A percentile compares a stretch with the other conserved stretches of the same genome.
phyloP scores from a whole-genome alignment of 35 echinoderm and acorn worm genomes.

The Diadema setosum region DNA sequence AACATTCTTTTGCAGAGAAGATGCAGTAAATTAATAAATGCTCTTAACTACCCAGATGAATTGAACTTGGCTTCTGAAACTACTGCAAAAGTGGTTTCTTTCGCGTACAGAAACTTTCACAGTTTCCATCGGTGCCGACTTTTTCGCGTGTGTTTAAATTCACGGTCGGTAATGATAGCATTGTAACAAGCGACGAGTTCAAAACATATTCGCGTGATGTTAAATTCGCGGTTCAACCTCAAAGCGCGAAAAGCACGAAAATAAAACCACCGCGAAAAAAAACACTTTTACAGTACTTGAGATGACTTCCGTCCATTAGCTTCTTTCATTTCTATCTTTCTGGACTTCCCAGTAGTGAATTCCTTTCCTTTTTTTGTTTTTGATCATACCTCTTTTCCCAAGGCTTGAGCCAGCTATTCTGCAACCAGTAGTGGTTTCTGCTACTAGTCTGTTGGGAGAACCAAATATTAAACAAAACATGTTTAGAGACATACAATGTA shows the following conservation, averaged over 20 bases:
- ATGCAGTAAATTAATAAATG: neutral
- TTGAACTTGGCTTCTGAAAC: neutral
- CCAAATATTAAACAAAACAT: too few species aligned
- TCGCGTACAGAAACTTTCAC: too few species aligned
- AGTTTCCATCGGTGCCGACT: too few species aligned
- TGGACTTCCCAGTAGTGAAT: neutral
- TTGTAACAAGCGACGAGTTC: too few species aligned
- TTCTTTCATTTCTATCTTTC: neutral
- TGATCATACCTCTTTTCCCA: constrained; percentile 70
- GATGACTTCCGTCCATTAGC: neutral
- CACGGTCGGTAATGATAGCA: too few species aligned
- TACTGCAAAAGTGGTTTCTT: too few species aligned
- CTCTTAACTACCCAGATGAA: neutral
- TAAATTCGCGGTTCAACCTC: too few species aligned
- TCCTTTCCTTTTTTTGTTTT: neutral
- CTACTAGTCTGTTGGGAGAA: constrained; percentile 52
- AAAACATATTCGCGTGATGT: too few species aligned
- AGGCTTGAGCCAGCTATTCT: constrained; percentile 66
- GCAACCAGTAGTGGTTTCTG: constrained; percentile 87
- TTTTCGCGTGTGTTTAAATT: too few species aligned
- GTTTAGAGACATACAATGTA: too few species aligned
- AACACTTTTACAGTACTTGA: neutral
- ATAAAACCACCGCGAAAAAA: too few species aligned
- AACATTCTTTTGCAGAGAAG: neutral
- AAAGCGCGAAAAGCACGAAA: too few species aligned